These are phyloP conservation scores for Cephus runcator DNA, from an alignment of 2,888 invertebrate species.

Conservation along the genomic window DNA sequence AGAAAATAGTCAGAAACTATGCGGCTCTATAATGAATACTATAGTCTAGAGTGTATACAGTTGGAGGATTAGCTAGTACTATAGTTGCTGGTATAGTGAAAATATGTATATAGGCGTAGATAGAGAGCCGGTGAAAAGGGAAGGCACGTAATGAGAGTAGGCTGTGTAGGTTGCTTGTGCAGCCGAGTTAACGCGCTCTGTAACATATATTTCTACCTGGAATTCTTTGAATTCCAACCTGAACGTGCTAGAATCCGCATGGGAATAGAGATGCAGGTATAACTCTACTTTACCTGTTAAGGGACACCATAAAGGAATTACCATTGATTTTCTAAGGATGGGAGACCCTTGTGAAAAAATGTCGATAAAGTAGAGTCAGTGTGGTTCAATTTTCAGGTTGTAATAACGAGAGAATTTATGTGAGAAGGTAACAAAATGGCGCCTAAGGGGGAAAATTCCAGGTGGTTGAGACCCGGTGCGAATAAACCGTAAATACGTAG, in stretches of 20 bases:
- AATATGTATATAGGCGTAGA: background rate
- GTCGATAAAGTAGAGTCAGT: background rate
- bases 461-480: background rate
- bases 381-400: background rate
- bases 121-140: background rate
- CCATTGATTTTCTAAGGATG: background rate
- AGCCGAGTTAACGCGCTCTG: background rate
- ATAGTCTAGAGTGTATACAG: background rate
- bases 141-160: slow-evolving; percentile 1
- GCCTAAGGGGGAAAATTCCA: background rate
- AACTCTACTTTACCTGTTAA: background rate
- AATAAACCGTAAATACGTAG: background rate
- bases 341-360: background rate
- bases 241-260: background rate
- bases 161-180: background rate
- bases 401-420: background rate
- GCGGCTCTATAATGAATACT: background rate
- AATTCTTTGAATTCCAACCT: background rate
- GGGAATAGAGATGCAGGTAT: background rate
- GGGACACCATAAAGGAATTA: background rate
- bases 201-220: background rate
- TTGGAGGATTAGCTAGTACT: background rate
- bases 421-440: background rate
- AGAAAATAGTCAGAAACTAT: background rate
- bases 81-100: background rate